Conservation (phyloP, 2,113 vertebrate species). For the Phylloscopus trochilus region DNA sequence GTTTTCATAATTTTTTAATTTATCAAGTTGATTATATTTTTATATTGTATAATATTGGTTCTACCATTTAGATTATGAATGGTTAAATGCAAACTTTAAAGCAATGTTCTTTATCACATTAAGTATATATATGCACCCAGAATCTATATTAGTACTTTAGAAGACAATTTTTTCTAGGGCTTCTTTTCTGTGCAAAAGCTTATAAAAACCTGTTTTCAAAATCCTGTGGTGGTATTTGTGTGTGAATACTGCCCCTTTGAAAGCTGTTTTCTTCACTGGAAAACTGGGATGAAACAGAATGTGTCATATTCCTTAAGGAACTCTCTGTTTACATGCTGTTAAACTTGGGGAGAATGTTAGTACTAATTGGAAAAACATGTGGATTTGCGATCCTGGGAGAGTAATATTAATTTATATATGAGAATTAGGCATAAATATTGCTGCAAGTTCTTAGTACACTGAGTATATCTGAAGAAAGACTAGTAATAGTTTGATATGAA, state of each 20-base stretch:
- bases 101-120: background rate
- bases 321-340: background rate
- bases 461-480: background rate
- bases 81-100: background rate
- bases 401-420: background rate
- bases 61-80: background rate
- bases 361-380: constrained; percentile 21
- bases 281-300: background rate
- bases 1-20: background rate
- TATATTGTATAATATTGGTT: background rate
- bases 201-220: background rate
- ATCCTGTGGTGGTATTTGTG: background rate
- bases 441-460: background rate
- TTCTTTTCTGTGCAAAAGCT: background rate
- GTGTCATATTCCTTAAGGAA: constrained; percentile 27
- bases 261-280: background rate
- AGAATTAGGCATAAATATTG: background rate
- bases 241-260: background rate
- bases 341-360: background rate
- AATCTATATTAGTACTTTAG: background rate
- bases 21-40: background rate
- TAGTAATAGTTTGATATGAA: background rate
- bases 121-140: background rate
- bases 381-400: background rate
- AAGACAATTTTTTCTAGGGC: background rate